Conservation (phyloP, 2,797 vertebrate species). For the Clamator glandarius region DNA sequence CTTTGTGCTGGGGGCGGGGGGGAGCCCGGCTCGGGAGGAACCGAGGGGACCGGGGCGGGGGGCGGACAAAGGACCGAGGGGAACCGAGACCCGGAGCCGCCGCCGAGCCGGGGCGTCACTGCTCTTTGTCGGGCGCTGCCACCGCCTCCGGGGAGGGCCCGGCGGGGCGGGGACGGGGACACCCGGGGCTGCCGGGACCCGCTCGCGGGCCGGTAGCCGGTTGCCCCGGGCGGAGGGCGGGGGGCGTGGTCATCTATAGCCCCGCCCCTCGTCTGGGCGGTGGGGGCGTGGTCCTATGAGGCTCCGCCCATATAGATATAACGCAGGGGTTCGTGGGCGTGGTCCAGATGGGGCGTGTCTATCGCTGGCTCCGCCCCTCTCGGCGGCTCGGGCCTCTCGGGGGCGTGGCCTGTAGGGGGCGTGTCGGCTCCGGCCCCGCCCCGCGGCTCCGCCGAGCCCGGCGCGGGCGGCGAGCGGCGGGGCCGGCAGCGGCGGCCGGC, state of each 20-base stretch:
- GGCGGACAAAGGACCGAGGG: slow-evolving; percentile 36
- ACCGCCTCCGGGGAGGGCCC: slow-evolving; percentile 34
- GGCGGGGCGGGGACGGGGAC: not conserved
- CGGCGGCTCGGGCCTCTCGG: no score
- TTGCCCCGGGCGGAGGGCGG: no score
- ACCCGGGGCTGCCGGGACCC: not conserved
- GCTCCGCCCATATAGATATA: no score
- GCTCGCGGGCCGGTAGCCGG: not conserved
- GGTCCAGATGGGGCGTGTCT: no score
- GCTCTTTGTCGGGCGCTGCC: slow-evolving; percentile 74
- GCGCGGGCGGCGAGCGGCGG: slow-evolving; percentile 6
- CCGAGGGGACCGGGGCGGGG: no score
- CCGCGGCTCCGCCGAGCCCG: slow-evolving; percentile 66
- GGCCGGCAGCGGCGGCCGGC: slow-evolving; percentile 52
- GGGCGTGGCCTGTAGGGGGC: no score
- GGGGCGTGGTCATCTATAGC: no score
- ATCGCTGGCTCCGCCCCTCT: no score
- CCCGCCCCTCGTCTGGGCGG: no score
- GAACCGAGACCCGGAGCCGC: slow-evolving; percentile 50
- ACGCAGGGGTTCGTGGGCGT: no score
- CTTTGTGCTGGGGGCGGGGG: not conserved
- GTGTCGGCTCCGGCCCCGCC: no score
- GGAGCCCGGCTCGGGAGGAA: not conserved
- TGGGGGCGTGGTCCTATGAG: no score
- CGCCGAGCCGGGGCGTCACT: slow-evolving; percentile 66